These are phyloP conservation scores for Natator depressus DNA, from an alignment of 2,113 vertebrate species.

Conservation along the genomic window DNA sequence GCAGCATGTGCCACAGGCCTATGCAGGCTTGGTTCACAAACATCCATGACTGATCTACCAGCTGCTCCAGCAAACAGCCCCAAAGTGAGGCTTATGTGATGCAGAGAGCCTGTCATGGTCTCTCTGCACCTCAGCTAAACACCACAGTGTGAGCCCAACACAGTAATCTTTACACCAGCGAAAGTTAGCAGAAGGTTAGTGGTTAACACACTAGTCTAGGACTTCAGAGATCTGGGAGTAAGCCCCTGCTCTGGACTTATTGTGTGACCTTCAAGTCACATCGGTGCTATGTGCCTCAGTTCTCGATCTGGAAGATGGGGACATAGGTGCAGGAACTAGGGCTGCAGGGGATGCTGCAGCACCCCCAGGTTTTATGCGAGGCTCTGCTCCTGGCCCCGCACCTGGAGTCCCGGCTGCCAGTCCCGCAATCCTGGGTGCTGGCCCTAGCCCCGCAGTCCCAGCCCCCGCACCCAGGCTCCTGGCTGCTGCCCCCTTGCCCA, in stretches of 20 bases:
- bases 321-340: no score
- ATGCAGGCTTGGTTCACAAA: not conserved
- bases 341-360: no score
- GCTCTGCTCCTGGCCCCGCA: no score
- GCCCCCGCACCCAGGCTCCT: no score
- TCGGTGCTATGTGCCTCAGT: not conserved
- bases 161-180: fast-evolving
- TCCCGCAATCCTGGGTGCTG: no score
- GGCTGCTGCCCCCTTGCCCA: no score
- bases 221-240: not conserved
- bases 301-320: not conserved
- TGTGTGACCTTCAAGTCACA: not conserved
- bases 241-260: not conserved
- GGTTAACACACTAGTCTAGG: not conserved
- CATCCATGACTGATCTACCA: not conserved
- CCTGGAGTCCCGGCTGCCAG: no score
- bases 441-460: no score
- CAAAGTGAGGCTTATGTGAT: not conserved
- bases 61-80: not conserved
- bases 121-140: not conserved
- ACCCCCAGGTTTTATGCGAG: no score
- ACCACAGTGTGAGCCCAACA: not conserved
- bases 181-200: not conserved
- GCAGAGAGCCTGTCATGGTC: not conserved
- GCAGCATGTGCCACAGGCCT: not conserved